phyloP scores from a whole-genome alignment of 2,888 invertebrate genomes.

The Liopterus haemorrhoidalis region DNA sequence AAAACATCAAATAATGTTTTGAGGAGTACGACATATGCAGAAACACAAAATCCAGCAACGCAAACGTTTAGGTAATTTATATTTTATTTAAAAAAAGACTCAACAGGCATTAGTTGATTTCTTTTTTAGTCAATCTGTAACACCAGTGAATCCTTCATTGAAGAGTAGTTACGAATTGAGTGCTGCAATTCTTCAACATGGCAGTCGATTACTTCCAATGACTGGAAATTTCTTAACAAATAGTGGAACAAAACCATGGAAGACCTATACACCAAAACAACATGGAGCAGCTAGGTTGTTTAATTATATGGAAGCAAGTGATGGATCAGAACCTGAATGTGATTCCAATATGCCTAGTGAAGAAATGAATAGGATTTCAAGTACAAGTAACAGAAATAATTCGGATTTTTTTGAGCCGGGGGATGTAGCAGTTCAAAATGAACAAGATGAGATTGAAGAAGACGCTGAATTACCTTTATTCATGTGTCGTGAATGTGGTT shows the following conservation, averaged over 20 bases:
- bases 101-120: constrained; percentile 18
- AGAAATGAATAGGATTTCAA: constrained; percentile 40
- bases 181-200: constrained; percentile 41
- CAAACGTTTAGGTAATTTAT: constrained; percentile 41
- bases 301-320: constrained; percentile 68
- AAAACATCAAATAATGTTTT: constrained; percentile 51
- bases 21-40: constrained; percentile 40
- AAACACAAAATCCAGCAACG: constrained; percentile 34
- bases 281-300: constrained; percentile 65
- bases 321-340: constrained; percentile 59
- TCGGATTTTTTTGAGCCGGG: constrained; percentile 62
- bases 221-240: constrained; percentile 28
- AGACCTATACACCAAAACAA: constrained; percentile 42
- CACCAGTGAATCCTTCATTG: constrained; percentile 34
- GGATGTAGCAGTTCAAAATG: constrained; percentile 44
- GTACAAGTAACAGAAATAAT: constrained; percentile 40
- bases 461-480: constrained; percentile 47
- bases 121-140: constrained; percentile 28
- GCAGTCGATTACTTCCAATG: constrained; percentile 41
- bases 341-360: constrained; percentile 44
- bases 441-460: constrained; percentile 42
- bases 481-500: constrained; percentile 50
- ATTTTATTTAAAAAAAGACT: too few species aligned
- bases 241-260: constrained; percentile 24
- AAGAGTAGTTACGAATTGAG: constrained; percentile 41